Evolutionary conservation across 2,113 vertebrate species (phyloP).

Genomic region (Cacatua alba): DNA sequence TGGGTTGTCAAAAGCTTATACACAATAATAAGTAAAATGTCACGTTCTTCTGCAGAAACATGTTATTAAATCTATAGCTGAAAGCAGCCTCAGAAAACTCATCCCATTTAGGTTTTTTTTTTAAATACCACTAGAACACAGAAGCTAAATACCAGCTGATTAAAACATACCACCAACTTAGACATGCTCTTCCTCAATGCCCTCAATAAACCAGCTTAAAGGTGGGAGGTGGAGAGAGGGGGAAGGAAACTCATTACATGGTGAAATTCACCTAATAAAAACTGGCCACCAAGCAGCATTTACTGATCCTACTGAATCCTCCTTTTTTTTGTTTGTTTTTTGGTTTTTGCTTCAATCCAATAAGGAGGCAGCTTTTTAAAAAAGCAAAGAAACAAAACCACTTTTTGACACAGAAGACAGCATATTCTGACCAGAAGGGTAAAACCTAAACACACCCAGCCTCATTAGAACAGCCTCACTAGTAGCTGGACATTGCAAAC

Average conservation of each 20-base stretch:
- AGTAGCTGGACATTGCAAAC: background rate
- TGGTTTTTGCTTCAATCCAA: background rate
- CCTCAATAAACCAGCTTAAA: background rate
- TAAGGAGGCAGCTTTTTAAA: background rate
- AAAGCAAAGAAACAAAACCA: background rate
- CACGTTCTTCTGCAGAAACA: background rate
- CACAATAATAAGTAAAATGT: background rate
- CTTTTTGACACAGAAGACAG: background rate
- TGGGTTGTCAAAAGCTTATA: background rate
- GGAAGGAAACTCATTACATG: background rate
- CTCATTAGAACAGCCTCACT: background rate
- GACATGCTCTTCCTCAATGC: background rate
- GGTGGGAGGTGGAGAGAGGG: fast-evolving
- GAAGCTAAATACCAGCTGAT: background rate
- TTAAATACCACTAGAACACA: background rate
- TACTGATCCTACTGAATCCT: background rate
- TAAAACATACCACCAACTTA: background rate
- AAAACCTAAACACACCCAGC: background rate
- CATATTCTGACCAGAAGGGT: background rate
- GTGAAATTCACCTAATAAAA: background rate
- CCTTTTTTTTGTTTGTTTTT: background rate
- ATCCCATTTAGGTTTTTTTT: background rate
- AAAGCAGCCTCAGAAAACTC: background rate
- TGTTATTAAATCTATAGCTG: background rate
- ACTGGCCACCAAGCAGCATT: background rate